These are phyloP conservation scores for Abscondita cerata DNA, from an alignment of 2,888 invertebrate genomes.

Conservation along the genomic window DNA sequence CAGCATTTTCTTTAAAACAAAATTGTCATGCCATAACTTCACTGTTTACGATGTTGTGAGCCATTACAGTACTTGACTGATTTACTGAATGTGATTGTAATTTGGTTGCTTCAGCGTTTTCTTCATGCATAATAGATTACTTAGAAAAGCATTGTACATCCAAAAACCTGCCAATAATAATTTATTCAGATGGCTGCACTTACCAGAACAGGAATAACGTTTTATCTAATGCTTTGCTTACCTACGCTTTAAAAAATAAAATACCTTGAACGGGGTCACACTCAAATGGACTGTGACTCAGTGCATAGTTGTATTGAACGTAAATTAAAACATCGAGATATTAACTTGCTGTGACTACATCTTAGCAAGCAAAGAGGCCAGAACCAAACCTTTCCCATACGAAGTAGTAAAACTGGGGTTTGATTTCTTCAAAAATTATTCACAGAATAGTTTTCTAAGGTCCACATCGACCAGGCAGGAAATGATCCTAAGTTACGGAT, in stretches of 20 bases:
- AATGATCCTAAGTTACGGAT: conserved; percentile 9
- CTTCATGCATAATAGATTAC: conserved; percentile 5
- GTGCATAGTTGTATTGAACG: not conserved
- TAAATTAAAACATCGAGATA: not conserved
- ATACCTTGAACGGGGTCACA: not conserved
- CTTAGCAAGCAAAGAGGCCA: conserved; percentile 1
- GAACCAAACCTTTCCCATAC: not conserved
- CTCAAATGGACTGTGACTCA: conserved; percentile 1
- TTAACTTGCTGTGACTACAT: conserved; percentile 8
- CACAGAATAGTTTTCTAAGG: not conserved
- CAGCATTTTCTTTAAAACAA: conserved; percentile 43
- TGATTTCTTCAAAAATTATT: conserved; percentile 1
- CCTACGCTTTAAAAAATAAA: not conserved
- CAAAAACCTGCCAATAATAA: not conserved
- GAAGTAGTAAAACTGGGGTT: not conserved
- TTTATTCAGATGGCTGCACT: conserved; percentile 8
- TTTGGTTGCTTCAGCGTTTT: not conserved
- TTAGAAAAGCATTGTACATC: not conserved
- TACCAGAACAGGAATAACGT: conserved; percentile 11
- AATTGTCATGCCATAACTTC: conserved; percentile 29
- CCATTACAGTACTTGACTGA: conserved; percentile 37
- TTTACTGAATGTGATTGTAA: conserved; percentile 41
- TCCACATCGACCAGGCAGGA: conserved; percentile 1
- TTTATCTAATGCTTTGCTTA: conserved; percentile 8
- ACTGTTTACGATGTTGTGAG: conserved; percentile 41